Base-by-base conservation (phyloP, 2,797 vertebrate species). In the Eutrigla gurnardus region DNA sequence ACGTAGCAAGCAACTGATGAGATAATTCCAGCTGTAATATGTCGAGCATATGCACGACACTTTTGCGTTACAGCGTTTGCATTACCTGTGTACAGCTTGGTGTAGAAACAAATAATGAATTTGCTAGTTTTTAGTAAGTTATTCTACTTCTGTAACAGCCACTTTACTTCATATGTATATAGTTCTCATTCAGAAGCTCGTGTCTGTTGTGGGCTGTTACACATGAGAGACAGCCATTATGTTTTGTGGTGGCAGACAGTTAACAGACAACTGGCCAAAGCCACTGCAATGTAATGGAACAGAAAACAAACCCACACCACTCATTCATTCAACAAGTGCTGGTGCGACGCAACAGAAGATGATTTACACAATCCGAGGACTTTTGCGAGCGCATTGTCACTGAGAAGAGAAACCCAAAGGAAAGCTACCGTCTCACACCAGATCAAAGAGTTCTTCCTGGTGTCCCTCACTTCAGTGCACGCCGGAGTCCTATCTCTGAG, bases 401-500 rank as follows among this genome's bases (percentile, higher is more conserved):
- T 15, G 10, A 73, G 35, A 49, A 36, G 6, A 58, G 40, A 32
- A 25, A 33, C 39, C 3, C 14, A 65, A 37, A 54, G 17, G 2
- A 6, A 13, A 50, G 39, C 45, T 37, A 0, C 55, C 12, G 9
- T 58, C 33, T 68, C 50, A 60, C 60, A 54, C n/a, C 11, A 35
- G 42, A 54, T 33, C 17, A 54, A 53, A 52, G 25, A 59, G 35
- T 45, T 74, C 40, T 67, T 33, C 46, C 47, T 60, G 15, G 12
- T 46, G 42, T 63, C 37, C 61, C 32, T 54, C 36, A 50, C 32
- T 14, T 12, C 46, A 55, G 72, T 18, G 42, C 63, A 53, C 53
- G 33, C 54, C 37, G 35, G 55, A 39, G 49, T 70, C 46, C 45
- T 33, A 18, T 83, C 73, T 70, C 65, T 61, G 67, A 63, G 46